Base-by-base conservation (phyloP, 2,797 vertebrate genomes). In the Gila robusta region DNA sequence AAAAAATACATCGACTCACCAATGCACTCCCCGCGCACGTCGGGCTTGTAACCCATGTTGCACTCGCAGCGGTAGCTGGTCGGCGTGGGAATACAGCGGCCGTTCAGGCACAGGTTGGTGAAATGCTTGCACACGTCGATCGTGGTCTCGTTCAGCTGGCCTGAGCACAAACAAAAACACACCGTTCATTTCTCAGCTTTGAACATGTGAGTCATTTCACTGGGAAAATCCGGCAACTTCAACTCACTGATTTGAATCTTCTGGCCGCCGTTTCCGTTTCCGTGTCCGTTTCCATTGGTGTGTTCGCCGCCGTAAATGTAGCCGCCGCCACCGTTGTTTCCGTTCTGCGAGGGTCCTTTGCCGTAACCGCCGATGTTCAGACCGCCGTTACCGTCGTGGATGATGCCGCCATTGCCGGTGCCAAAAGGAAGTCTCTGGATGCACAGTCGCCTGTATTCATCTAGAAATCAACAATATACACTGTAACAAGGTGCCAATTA, bases 41-140 rank as follows among this genome's bases (percentile, higher is more conserved):
- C 98, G 92, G 98, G 98, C 88, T 95, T 97, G 92, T 98, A 99
- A 39, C 98, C 98, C 97, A 99, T 98, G 95, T 99, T 99, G 94
- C 98, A 99, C 91, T 99, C 98, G 56, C 98, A 99, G 90, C 98
- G 97, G 93, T 99, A 99, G 94, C 96, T 99, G 49, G 95, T 95
- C 0, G 96, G 96, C 0, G 97, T 98, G 41, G 97, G 98, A 84
- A 98, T 97, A 91, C 98, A 99, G 91, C 98, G 97, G 10, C 98
- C 98, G 0, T 99, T 99, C 90, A 99, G 94, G 88, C 98, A 99
- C 79, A 99, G 95, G 91, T 99, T 98, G 81, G 97, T 97, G 89
- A 99, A 99, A 81, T 98, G 97, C 83, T 97, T 99, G 94, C 98
- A 99, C 87, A 99, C 96, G 41, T 99, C 98, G 0, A 98, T 97